Base-by-base conservation (phyloP, 2,113 vertebrate species). In the Pangasianodon gigas region DNA sequence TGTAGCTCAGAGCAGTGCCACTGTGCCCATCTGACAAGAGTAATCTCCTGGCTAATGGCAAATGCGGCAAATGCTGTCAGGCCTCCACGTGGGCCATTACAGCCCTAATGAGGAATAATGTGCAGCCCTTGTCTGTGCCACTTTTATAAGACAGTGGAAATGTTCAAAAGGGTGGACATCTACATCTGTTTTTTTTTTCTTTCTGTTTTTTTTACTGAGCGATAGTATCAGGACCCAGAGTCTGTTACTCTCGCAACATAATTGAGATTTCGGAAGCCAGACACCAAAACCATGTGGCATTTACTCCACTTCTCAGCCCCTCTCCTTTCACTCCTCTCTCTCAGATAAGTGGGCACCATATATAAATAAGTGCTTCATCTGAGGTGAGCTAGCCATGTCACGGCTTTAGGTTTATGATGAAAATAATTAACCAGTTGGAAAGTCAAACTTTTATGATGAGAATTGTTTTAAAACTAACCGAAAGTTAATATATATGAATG, bases 41-140 rank as follows among this genome's bases (percentile, higher is more conserved):
- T 94, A 92, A 95, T 95, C 93, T 94, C 14, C 65, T 89, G 91
- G 56, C 92, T 95, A 95, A 95, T 95, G 94, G 93, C 92, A 90
- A 88, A 85, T 83, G 92, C 91, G 92, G 92, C 90, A 93, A 91
- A 91, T 90, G 85, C 85, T 93, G 93, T 95, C 95, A 95, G 90
- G 84, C 6, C 37, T 71, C 48, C 16, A 41, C 56, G 89, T 91
- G 77, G 86, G 4, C 88, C 91, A 93, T 93, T 92, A 93, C 92
- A 84, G 41, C 0, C 86, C 87, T 93, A 94, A 94, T 92, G 91
- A 95, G 93, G 89, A 94, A 91, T 86, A 93, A 93, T 94, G 92
- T 93, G 92, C 82, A 54, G 85, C 94, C 91, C 93, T 92, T 94
- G 93, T 92, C 92, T 91, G 91, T 93, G 90, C 86, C 54, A 60